Base-by-base conservation (phyloP, 2,888 invertebrate species). In the Cephus pulcher region DNA sequence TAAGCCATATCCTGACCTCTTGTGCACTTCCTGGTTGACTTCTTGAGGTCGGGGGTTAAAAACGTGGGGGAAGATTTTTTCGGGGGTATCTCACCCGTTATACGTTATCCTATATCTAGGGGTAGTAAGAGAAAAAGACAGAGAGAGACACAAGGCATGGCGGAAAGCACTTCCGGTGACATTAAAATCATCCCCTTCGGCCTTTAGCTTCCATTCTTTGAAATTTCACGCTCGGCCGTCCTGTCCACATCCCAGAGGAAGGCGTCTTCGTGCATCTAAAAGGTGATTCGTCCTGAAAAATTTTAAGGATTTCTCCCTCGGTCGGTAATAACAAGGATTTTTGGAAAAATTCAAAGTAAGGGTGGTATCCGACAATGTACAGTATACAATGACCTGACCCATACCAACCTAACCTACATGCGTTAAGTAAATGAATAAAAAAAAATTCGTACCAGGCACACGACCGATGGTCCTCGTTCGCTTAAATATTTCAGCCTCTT, bases 401-500 rank as follows among this genome's bases (percentile, higher is more conserved):
- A 23, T 9, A 2, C 9, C 23, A 23, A 23, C 15, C 15, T 40
- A 15, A 40, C 15, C 15, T 40, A 40, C 15, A 15, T 40, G 15
- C 15, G 1, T 15, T 4, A 40, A 40, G 40, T 56, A 56, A 56
- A 23, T 71, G 12, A 33, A 30, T 70, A 15, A 70, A 11, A 30
- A 33, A 30, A 71, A 71, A 33, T 33, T 71, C 71, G 3, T 71
- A 32, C 71, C 32, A 32, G 71, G 71, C 71, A 71, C 71, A 33
- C 33, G 71, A 71, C 71, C 33, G 32, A 33, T n/a, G 71, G 71
- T 71, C 32, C 71, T 32, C 12, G 71, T 33, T 33, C 71, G 71
- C 32, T 71, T 71, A 71, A 71, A 71, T 71, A 33, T 71, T 84
- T 83, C 82, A 84, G 82, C 80, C 81, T 78, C 84, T 83, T 82